A percentile compares a stretch with the other conserved stretches of the same genome.
phyloP scores from a whole-genome alignment of 2,113 vertebrate genomes.

The Atherinomorus stipes region DNA sequence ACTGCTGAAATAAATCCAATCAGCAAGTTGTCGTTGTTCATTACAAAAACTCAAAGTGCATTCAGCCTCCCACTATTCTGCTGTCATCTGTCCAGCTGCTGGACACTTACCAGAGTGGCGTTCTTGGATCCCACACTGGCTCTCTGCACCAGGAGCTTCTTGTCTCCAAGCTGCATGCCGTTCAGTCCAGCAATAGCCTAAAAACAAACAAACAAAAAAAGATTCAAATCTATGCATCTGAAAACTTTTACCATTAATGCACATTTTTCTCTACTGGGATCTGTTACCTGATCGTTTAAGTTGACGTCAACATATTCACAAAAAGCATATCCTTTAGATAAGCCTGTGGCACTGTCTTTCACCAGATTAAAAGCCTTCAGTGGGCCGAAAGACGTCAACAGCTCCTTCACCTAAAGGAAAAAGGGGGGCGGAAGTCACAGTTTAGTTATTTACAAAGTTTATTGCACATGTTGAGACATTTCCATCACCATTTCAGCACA shows the following conservation, averaged over 20 bases:
- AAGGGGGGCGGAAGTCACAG: background rate
- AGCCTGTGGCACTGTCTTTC: constrained; percentile 92
- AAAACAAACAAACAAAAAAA: background rate
- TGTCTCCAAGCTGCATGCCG: constrained; percentile 94
- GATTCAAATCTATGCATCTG: background rate
- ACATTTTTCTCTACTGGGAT: background rate
- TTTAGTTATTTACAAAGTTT: background rate
- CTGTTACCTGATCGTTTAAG: constrained; percentile 90
- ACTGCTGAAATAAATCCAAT: background rate
- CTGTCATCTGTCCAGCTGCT: constrained; percentile 39
- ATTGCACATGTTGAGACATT: background rate
- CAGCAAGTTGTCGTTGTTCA: background rate
- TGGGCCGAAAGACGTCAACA: constrained; percentile 92
- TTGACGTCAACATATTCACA: constrained; percentile 96
- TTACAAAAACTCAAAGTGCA: constrained; percentile 9
- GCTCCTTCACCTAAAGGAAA: constrained; percentile 88
- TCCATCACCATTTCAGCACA: background rate
- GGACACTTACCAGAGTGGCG: constrained; percentile 88
- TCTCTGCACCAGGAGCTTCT: constrained; percentile 94
- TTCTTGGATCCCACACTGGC: constrained; percentile 95
- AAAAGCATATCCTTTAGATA: constrained; percentile 95
- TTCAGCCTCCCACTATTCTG: constrained; percentile 37
- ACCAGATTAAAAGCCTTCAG: constrained; percentile 95
- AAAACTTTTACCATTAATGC: background rate
- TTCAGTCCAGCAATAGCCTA: constrained; percentile 93